Percentiles rank a stretch among this genome's conserved stretches.
phyloP scores from a whole-genome alignment of 2,113 vertebrate genomes.

The Micromys minutus region DNA sequence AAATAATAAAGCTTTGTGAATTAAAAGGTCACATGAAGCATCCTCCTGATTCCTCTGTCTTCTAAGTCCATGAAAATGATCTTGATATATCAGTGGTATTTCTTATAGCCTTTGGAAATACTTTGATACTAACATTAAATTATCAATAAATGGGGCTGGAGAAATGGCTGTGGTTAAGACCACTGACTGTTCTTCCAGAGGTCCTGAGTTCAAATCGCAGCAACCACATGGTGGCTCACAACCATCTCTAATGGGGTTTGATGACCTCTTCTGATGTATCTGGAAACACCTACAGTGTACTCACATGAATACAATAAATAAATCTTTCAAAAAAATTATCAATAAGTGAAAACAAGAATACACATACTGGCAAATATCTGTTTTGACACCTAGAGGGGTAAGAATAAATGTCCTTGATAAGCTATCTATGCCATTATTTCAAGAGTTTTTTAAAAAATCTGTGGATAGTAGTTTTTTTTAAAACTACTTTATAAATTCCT shows the following conservation, averaged over 20 bases:
- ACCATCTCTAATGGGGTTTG: too few species aligned
- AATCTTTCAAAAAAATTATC: too few species aligned
- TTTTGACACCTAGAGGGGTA: constrained; percentile 40
- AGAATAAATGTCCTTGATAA: not conserved
- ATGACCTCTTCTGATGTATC: too few species aligned
- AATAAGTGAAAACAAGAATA: constrained; percentile 74
- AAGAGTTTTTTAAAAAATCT: constrained; percentile 71
- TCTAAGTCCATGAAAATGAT: constrained; percentile 63
- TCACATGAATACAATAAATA: too few species aligned
- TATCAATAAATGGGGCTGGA: constrained; percentile 73
- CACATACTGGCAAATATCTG: constrained; percentile 63
- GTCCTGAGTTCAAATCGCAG: too few species aligned
- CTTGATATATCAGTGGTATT: constrained; percentile 46
- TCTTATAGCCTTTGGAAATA: constrained; percentile 54
- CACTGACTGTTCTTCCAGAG: too few species aligned
- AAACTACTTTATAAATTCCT: constrained; percentile 70
- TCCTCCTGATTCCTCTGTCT: constrained; percentile 69
- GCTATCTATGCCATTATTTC: constrained; percentile 50
- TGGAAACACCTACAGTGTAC: too few species aligned
- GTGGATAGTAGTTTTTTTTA: constrained; percentile 78
- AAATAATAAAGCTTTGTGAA: not conserved
- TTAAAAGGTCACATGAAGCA: constrained; percentile 69
- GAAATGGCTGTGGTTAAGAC: too few species aligned
- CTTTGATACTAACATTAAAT: constrained; percentile 71
- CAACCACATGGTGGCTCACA: too few species aligned